These are phyloP conservation scores for Geotrypetes seraphini DNA, from an alignment of 2,797 vertebrate genomes.

Conservation along the genomic window DNA sequence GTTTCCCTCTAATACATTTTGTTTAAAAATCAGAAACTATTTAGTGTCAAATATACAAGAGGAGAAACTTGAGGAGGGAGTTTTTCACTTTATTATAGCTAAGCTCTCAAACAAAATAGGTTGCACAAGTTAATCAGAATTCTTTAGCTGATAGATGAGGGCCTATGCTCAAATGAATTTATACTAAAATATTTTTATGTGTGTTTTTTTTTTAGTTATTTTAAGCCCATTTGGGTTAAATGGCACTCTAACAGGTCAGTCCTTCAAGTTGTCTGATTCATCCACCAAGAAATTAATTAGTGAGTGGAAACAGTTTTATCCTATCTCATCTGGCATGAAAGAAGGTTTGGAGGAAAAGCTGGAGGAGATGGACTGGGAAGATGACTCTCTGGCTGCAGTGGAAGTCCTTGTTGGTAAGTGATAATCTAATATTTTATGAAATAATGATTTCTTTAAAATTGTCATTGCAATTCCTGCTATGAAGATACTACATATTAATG, in stretches of 20 bases:
- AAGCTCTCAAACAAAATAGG: neutral
- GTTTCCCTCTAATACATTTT: too few species aligned
- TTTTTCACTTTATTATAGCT: too few species aligned
- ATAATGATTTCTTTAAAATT: neutral
- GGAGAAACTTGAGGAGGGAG: too few species aligned
- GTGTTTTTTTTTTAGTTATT: constrained; percentile 67
- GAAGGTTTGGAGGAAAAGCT: constrained; percentile 76
- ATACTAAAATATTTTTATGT: neutral
- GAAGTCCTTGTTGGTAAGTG: constrained; percentile 91
- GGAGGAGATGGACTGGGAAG: constrained; percentile 96
- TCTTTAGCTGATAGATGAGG: neutral
- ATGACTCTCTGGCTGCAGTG: constrained; percentile 91
- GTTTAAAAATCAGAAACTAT: too few species aligned
- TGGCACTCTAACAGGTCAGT: constrained; percentile 92
- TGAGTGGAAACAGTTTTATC: constrained; percentile 98
- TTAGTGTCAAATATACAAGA: too few species aligned
- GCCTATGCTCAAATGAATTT: neutral
- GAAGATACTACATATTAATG: neutral
- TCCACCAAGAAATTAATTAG: constrained; percentile 93
- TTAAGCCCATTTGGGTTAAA: constrained; percentile 94
- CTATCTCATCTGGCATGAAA: constrained; percentile 80
- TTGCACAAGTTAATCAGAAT: neutral
- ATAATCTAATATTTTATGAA: neutral
- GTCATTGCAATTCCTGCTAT: neutral
- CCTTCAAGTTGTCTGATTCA: constrained; percentile 94